Percentiles rank a stretch among this genome's conserved stretches.
Evolutionary conservation across 92 coral and sea anemone genomes (phyloP).

Genomic region (Bergia sp.): DNA sequence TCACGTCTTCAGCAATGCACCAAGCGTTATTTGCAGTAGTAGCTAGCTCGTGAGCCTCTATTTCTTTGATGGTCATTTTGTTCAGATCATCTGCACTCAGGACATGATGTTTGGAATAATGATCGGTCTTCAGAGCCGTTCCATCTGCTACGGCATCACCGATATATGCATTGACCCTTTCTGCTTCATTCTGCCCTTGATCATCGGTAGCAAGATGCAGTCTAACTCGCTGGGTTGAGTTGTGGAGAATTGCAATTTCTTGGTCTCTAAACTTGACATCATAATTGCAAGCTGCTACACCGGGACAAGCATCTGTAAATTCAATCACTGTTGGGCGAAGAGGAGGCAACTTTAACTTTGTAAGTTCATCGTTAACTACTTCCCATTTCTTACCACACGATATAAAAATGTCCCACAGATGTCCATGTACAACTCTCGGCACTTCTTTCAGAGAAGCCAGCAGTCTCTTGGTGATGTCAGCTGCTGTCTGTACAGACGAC

Average conservation of each 20-base stretch:
- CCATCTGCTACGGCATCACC: background rate
- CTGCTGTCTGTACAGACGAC: background rate
- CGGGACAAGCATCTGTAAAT: background rate
- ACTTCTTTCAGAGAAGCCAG: background rate
- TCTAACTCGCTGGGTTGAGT: slow-evolving; percentile 1
- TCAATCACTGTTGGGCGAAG: background rate
- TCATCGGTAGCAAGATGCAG: background rate
- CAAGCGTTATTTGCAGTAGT: background rate
- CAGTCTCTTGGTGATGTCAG: slow-evolving; percentile 1
- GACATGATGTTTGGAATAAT: too few relatives aligned
- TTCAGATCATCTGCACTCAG: too few relatives aligned
- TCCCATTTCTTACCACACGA: background rate
- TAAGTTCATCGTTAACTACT: background rate
- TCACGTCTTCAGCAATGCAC: background rate
- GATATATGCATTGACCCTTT: background rate
- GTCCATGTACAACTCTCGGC: background rate
- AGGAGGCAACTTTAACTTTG: background rate
- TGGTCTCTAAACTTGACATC: slow-evolving; percentile 8
- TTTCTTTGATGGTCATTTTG: background rate
- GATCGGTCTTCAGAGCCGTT: too few relatives aligned
- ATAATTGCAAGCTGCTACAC: background rate
- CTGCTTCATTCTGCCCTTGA: background rate
- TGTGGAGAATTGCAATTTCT: background rate
- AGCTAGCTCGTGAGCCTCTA: slow-evolving; percentile 2
- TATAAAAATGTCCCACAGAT: background rate